phyloP scores from a whole-genome alignment of 2,113 vertebrate species.

The human region DNA sequence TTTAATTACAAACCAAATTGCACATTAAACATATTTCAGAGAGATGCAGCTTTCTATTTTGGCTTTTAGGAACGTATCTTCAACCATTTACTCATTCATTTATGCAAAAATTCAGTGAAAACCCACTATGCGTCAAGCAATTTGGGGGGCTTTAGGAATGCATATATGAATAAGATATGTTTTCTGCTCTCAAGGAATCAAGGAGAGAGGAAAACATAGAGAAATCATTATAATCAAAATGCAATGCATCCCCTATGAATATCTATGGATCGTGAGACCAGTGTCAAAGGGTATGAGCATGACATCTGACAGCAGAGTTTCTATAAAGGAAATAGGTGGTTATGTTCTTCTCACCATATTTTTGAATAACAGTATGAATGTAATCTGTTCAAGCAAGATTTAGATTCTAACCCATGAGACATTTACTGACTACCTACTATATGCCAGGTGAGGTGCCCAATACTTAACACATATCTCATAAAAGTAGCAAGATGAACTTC shows the following conservation, averaged over 20 bases:
- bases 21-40: conserved; percentile 54
- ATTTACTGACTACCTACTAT: background rate
- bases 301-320: background rate
- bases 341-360: background rate
- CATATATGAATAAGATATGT: background rate
- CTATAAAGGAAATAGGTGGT: background rate
- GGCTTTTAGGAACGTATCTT: conserved; percentile 37
- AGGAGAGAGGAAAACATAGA: background rate
- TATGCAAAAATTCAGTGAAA: conserved; percentile 11
- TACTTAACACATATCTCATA: background rate
- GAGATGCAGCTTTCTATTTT: conserved; percentile 21
- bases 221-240: background rate
- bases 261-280: background rate
- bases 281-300: background rate
- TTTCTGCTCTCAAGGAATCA: background rate
- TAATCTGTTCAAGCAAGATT: background rate
- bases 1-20: conserved; percentile 36
- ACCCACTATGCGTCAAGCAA: background rate
- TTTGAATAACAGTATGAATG: background rate
- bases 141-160: background rate
- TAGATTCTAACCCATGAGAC: background rate
- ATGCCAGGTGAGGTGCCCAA: background rate
- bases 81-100: background rate
- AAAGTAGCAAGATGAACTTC: background rate
- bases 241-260: background rate